A percentile compares a stretch with the other conserved stretches of the same genome.
These are phyloP conservation scores for Amphiura filiformis DNA, from an alignment of 35 echinoderm and acorn worm species.

Conservation along the genomic window DNA sequence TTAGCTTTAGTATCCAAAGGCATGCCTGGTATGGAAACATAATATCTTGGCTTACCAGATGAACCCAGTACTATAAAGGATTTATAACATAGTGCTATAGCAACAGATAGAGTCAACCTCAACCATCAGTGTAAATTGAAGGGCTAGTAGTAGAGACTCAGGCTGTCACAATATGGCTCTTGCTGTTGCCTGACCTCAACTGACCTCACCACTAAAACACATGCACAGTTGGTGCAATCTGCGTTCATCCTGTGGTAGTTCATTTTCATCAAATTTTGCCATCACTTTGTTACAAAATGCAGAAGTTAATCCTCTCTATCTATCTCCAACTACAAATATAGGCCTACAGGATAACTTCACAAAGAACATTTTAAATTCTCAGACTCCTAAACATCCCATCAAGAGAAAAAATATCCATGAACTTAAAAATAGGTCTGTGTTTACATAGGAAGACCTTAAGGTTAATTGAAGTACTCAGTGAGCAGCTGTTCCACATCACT, in stretches of 20 bases:
- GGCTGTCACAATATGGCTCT: neutral
- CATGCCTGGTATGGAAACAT: neutral
- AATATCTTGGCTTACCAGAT: neutral
- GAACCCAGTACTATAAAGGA: neutral
- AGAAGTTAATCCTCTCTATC: too few species aligned
- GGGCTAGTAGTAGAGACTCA: too few species aligned
- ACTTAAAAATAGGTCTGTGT: conserved; percentile 2
- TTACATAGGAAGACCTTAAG: neutral
- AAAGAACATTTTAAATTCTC: too few species aligned
- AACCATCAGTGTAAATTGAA: too few species aligned
- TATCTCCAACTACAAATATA: too few species aligned
- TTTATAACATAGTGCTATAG: neutral
- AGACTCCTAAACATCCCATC: too few species aligned
- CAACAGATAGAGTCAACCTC: too few species aligned
- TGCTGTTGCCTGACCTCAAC: neutral
- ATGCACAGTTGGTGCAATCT: too few species aligned
- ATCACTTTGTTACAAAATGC: too few species aligned
- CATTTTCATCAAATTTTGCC: too few species aligned
- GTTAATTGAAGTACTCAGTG: neutral
- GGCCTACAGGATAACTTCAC: too few species aligned
- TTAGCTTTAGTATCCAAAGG: neutral
- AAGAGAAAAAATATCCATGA: neutral
- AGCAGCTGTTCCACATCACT: conserved; percentile 1
- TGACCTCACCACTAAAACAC: neutral
- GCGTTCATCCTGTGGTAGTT: too few species aligned